Evolutionary conservation across 1,140 invertebrate species (phyloP), one percentile per base, ranked within the genome.

Genomic region (Papilio machaon): DNA sequence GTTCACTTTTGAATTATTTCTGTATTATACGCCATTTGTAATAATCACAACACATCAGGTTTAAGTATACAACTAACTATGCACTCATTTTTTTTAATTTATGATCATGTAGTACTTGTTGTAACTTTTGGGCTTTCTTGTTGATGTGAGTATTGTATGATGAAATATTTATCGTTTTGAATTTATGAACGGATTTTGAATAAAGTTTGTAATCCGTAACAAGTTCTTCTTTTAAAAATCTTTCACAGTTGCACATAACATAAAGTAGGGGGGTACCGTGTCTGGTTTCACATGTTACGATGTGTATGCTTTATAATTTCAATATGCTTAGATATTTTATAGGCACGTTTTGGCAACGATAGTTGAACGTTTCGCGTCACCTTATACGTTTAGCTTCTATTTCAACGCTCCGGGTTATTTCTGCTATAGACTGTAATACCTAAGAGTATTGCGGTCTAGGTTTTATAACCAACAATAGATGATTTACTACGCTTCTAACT

Each of bases 391-490:
- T 89, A 87, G 88, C 85, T 87, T 88, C 88, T 86, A 86, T 89
- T 89, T 86, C 86, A 81, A 85, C 81, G 83, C 83, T 73, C 84
- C 84, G 73, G 75, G 84, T 85, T 91, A 90, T 90, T 91, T 90
- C 86, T 89, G 89, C 76, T 78, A 58, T 38, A 78, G 10, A 78
- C 76, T 78, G 75, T 78, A 88, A 85, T 80, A 79, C 79, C 67
- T 81, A 82, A 74, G 77, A 80, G 85, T 79, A 87, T 85, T 87
- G 83, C 85, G 83, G 85, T 88, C 82, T 87, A 89, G 85, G 82
- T 86, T 81, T 85, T 88, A 82, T 85, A 86, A 81, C 85, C 83
- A 87, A 85, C 83, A 82, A 86, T 88, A 86, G 82, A 84, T 86
- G 82, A 84, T 85, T 88, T 87, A 85, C 74, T 82, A 82, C 80